Evolutionary conservation across 2,888 invertebrate species (phyloP).

Genomic region (Alcis repandata): DNA sequence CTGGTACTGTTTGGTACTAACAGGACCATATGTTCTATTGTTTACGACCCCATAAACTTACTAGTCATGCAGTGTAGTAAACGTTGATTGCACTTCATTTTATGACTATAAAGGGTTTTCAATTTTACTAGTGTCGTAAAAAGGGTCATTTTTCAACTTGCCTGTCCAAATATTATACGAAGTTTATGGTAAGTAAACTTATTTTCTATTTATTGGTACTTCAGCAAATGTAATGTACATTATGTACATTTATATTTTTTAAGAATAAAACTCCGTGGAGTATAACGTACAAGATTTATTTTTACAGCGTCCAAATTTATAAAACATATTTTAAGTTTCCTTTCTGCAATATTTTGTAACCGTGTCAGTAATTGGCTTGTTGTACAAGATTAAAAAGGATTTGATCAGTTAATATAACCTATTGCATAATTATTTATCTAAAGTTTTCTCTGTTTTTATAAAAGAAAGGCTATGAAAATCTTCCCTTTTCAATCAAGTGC

Average conservation of each 20-base stretch:
- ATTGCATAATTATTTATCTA: too few relatives aligned
- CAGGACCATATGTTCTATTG: slow-evolving; percentile 6
- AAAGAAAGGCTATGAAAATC: too few relatives aligned
- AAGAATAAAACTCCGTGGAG: too few relatives aligned
- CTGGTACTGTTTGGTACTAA: slow-evolving; percentile 5
- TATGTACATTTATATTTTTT: too few relatives aligned
- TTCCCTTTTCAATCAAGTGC: too few relatives aligned
- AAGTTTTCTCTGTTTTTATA: too few relatives aligned
- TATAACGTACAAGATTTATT: too few relatives aligned
- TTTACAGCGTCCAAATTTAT: not conserved
- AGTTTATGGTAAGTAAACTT: slow-evolving; percentile 13
- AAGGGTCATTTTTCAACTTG: slow-evolving; percentile 12
- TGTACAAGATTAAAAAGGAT: too few relatives aligned
- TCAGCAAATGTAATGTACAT: not conserved
- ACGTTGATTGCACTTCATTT: slow-evolving; percentile 18
- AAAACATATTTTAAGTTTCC: too few relatives aligned
- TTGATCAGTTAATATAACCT: too few relatives aligned
- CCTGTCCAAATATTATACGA: slow-evolving; percentile 14
- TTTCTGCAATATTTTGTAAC: too few relatives aligned
- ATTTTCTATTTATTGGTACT: slow-evolving; percentile 7
- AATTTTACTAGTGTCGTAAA: slow-evolving; percentile 25
- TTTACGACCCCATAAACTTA: slow-evolving; percentile 21
- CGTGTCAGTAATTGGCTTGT: too few relatives aligned
- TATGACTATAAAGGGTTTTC: slow-evolving; percentile 25
- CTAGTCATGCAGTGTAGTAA: slow-evolving; percentile 23